These are phyloP conservation scores for Mesitornis unicolor DNA, from an alignment of 2,113 vertebrate species.

Conservation along the genomic window DNA sequence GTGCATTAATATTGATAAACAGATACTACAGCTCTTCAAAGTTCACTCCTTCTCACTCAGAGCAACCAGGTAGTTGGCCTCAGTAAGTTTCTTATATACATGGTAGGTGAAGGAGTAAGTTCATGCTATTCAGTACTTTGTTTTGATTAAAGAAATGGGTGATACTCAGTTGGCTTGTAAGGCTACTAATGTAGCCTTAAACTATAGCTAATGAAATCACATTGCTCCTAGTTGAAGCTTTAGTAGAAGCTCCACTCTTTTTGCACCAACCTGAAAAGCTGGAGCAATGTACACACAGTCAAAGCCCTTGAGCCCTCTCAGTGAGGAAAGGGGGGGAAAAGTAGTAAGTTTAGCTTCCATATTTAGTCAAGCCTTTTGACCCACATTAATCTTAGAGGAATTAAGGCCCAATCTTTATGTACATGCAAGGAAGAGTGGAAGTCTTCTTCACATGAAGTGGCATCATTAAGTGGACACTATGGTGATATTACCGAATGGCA, in stretches of 20 bases:
- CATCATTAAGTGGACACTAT: neutral
- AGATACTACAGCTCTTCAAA: neutral
- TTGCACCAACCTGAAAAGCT: neutral
- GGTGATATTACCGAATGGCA: neutral
- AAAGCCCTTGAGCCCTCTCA: neutral
- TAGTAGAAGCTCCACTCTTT: neutral
- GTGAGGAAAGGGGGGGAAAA: neutral
- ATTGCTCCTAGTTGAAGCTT: neutral
- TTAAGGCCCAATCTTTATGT: neutral
- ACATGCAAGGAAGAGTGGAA: neutral
- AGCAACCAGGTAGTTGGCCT: neutral
- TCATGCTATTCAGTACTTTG: neutral
- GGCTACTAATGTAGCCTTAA: neutral
- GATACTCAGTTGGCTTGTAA: neutral
- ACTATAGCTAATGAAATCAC: neutral
- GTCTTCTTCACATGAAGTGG: neutral
- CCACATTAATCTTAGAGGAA: neutral
- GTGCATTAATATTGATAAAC: neutral
- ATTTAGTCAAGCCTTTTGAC: neutral
- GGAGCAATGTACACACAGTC: fast-evolving
- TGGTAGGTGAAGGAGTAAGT: neutral
- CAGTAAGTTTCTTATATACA: neutral
- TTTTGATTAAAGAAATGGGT: neutral
- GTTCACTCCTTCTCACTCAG: neutral
- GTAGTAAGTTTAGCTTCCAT: neutral